Evolutionary conservation across 2,797 vertebrate genomes (phyloP).

Genomic region (Delichon dasypus): DNA sequence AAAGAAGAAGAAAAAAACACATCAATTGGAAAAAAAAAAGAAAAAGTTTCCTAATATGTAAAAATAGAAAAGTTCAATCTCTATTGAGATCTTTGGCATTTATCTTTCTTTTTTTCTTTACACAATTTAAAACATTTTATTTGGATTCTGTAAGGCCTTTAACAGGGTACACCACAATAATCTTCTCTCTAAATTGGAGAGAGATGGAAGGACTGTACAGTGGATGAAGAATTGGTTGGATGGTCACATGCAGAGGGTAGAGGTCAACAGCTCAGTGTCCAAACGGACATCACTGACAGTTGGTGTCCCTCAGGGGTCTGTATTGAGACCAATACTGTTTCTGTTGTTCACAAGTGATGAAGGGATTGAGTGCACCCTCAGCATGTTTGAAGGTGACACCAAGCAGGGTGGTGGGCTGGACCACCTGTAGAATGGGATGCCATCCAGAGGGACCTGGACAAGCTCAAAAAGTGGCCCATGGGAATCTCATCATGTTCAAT

Average conservation of each 20-base stretch:
- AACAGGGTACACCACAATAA: not conserved
- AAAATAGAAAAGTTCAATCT: not conserved
- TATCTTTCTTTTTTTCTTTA: not conserved
- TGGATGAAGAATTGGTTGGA: not conserved
- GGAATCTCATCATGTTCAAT: not conserved
- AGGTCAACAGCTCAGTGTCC: not conserved
- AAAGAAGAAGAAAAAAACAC: not conserved
- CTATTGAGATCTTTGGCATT: not conserved
- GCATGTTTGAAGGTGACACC: not conserved
- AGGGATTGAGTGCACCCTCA: not conserved
- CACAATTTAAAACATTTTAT: not conserved
- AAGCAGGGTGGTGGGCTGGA: not conserved
- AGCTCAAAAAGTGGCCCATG: not conserved
- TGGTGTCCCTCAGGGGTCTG: not conserved
- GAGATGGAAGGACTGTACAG: not conserved
- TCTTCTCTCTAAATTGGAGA: not conserved
- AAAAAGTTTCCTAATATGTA: not conserved
- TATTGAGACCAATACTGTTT: not conserved
- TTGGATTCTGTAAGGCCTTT: not conserved
- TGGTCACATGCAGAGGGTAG: not conserved
- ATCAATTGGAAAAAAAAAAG: not conserved
- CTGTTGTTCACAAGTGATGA: fast-evolving
- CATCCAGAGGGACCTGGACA: not conserved
- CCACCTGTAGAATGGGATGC: not conserved
- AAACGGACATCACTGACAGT: not conserved